Base-by-base conservation (phyloP, 1,140 invertebrate genomes). In the Saccostrea cuccullata region DNA sequence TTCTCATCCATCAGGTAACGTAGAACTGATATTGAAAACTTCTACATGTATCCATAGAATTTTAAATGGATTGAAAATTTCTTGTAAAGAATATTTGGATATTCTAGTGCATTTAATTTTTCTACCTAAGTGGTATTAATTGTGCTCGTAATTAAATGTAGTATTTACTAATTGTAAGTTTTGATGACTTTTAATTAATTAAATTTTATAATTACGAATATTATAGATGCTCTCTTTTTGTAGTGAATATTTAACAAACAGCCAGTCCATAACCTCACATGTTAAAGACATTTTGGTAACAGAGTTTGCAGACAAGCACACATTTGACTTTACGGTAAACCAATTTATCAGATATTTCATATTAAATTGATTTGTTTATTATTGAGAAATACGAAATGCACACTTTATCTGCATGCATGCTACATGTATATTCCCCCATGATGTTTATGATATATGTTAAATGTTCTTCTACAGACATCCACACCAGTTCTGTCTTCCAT, bases 181-280 rank as follows among this genome's bases (percentile, higher is more conserved):
- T n/a, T n/a, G n/a, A n/a, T n/a, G n/a, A n/a, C n/a, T n/a, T n/a
- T n/a, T n/a, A n/a, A n/a, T n/a, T n/a, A n/a, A n/a, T n/a, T n/a
- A n/a, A n/a, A n/a, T n/a, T n/a, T n/a, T n/a, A n/a, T n/a, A n/a
- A n/a, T n/a, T n/a, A n/a, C n/a, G n/a, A n/a, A n/a, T n/a, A n/a
- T n/a, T n/a, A n/a, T n/a, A n/a, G n/a, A n/a, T n/a, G n/a, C 23
- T 77, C 13, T 77, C 26, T 77, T 11, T 77, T 77, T 77, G 70
- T 36, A 77, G 70, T 26, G 70, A 77, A 77, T 77, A 77, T 77
- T 36, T 77, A 30, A 77, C 70, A 77, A 77, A 77, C 13, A 26
- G 26, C 5, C 70, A 77, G 70, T 77, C 26, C 4, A 11, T 30
- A 77, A 77, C 70, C 15, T 30, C 26, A 13, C 70, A 77, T 77